Evolutionary conservation across 2,888 invertebrate genomes (phyloP), one percentile per base, ranked within the genome.

Genomic region (Parascotia fuliginaria): DNA sequence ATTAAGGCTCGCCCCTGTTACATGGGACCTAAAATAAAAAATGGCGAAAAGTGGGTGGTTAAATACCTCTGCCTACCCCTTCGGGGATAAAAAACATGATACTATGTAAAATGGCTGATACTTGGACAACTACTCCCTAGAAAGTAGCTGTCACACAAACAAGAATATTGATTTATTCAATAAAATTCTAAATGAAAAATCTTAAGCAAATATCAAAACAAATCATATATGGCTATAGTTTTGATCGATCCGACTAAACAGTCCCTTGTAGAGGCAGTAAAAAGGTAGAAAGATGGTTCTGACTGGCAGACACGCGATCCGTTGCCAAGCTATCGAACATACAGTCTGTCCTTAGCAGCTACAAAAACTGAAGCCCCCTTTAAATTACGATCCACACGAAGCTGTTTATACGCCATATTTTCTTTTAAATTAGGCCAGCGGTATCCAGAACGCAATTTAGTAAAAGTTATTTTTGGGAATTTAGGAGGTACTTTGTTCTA

Each of bases 251-350:
- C 74, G 58, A 16, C 65, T 64, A 65, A 65, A 60, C 65, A 67
- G 69, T 70, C 75, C 76, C 54, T 67, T 66, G 65, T 61, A 69
- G 56, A 65, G 71, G 79, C 76, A 79, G 82, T 88, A 87, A 88
- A 87, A 86, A 85, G 70, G 77, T 75, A 68, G 78, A 82, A 81
- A 83, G 83, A 84, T 79, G 81, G 79, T 76, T 76, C 61, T 59
- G 65, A 57, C 57, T 50, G 64, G 44, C 56, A 39, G 70, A 11
- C 88, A 88, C 89, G 89, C 89, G 84, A 89, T 75, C 70, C 75
- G 89, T 89, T 88, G 88, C 89, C 81, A 82, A 73, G 85, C 70
- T 80, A 85, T 85, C 86, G 86, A 87, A 83, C 79, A 85, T 79
- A 86, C 86, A 85, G 78, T 43, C 68, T 40, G 61, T 22, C 54